Evolutionary conservation across 2,888 invertebrate species (phyloP), one percentile per base, ranked within the genome.

Genomic region (Drosophila infuscata): DNA sequence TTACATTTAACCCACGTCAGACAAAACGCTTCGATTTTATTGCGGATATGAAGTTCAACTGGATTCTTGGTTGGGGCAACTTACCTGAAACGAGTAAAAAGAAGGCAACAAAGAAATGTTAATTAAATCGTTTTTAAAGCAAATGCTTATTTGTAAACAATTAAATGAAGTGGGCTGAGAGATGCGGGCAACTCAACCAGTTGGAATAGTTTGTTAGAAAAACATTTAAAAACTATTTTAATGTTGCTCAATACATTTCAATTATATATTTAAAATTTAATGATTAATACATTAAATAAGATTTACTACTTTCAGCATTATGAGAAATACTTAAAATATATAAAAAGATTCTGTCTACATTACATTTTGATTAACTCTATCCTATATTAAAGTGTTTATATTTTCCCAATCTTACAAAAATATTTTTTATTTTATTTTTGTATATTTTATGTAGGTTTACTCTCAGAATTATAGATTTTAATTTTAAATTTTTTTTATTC

Each of bases 21-120:
- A 89, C 90, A 86, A 86, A 91, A 91, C 88, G 91, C 77, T 86
- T 89, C 65, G 82, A 76, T 85, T 85, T 85, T 71, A 85, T 82
- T 64, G 74, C 79, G 68, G 89, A 86, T 83, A 83, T 83, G 77
- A 77, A 78, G 52, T 68, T 83, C 51, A 43, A 17, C 25, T 69
- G 49, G 48, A 65, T 66, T 62, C 32, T 51, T 52, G 46, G 46
- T 17, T 51, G 36, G 30, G 62, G 41, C 29, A 69, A 90, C 87
- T 88, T 91, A 88, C 87, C 87, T 88, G 79, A 69, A 88, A 88
- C 12, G 81, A 85, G 38, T 71, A 67, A 58, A 66, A 58, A 64
- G 70, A 60, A 48, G 51, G 20, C n/a, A 25, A 56, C 32, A 56
- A 60, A 76, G 54, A 74, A 82, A 77, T 74, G 81, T 91, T 88